Percentiles rank a stretch among this genome's conserved stretches.
Conservation (phyloP, 2,797 vertebrate genomes). For the Sebastes vulpes region DNA sequence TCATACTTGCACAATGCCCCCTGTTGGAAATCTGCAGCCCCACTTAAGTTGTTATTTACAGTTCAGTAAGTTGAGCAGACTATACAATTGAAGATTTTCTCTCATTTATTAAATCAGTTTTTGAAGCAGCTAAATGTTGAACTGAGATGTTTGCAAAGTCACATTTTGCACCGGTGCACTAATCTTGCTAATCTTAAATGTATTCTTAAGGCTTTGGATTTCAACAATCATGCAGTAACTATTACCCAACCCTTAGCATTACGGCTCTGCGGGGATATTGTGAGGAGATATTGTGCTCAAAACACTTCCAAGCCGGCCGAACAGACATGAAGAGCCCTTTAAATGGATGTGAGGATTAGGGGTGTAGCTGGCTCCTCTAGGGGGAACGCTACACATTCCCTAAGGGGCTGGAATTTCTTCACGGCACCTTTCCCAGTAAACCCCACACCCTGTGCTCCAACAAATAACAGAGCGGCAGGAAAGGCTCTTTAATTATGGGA, state of each 20-base stretch:
- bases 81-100: too few species aligned
- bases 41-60: not conserved
- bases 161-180: not conserved
- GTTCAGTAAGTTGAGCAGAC: not conserved
- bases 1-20: slow-evolving; percentile 35
- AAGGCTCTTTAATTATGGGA: slow-evolving; percentile 78
- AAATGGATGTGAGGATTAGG: slow-evolving; percentile 65
- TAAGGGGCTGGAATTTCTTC: slow-evolving; percentile 66
- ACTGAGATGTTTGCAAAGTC: slow-evolving; percentile 1
- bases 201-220: slow-evolving; percentile 27
- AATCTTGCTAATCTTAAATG: slow-evolving; percentile 32
- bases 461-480: slow-evolving; percentile 68
- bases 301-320: slow-evolving; percentile 20
- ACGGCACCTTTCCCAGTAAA: slow-evolving; percentile 38
- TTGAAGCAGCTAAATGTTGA: not conserved
- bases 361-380: slow-evolving; percentile 48
- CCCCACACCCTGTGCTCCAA: slow-evolving; percentile 46
- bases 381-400: slow-evolving; percentile 49
- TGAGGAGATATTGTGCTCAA: slow-evolving; percentile 18
- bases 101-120: not conserved
- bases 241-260: slow-evolving; percentile 6
- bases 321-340: slow-evolving; percentile 57
- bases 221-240: slow-evolving; percentile 31
- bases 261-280: not conserved
- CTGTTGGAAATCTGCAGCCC: slow-evolving; percentile 42